These are phyloP conservation scores for Labroides dimidiatus DNA, from an alignment of 2,797 vertebrate genomes.

Conservation along the genomic window DNA sequence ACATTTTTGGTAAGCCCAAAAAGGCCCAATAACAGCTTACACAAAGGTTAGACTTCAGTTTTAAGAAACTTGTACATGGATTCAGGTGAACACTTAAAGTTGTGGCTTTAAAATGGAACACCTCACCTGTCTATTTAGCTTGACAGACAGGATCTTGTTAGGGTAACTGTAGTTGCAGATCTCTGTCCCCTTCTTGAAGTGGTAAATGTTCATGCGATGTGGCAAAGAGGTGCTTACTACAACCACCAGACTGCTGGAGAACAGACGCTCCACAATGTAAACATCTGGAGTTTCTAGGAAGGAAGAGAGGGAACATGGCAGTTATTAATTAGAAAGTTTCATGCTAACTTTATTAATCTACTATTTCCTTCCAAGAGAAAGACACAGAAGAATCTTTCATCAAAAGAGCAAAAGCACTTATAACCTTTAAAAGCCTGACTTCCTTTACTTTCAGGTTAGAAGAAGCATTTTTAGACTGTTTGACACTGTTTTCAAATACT, in stretches of 20 bases:
- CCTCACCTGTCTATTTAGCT: constrained; percentile 92
- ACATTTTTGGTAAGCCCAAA: no score
- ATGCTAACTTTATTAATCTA: neutral
- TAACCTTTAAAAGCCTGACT: no score
- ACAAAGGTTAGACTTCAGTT: no score
- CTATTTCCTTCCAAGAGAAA: neutral
- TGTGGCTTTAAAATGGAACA: neutral
- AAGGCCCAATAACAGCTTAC: no score
- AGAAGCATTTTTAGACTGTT: no score
- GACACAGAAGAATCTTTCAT: no score
- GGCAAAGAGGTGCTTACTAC: constrained; percentile 90
- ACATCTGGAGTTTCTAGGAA: constrained; percentile 90
- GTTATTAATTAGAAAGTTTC: neutral
- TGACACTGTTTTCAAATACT: no score
- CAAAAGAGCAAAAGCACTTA: no score
- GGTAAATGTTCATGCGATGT: constrained; percentile 94
- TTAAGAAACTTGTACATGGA: no score
- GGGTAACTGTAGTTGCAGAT: constrained; percentile 98
- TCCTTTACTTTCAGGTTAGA: no score
- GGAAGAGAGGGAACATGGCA: neutral
- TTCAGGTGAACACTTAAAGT: no score
- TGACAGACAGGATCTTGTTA: constrained; percentile 89
- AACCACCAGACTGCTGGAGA: constrained; percentile 96
- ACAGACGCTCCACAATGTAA: constrained; percentile 95
- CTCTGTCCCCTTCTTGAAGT: constrained; percentile 97